phyloP scores from a whole-genome alignment of 2,888 invertebrate genomes.

The Stenichneumon culpator region DNA sequence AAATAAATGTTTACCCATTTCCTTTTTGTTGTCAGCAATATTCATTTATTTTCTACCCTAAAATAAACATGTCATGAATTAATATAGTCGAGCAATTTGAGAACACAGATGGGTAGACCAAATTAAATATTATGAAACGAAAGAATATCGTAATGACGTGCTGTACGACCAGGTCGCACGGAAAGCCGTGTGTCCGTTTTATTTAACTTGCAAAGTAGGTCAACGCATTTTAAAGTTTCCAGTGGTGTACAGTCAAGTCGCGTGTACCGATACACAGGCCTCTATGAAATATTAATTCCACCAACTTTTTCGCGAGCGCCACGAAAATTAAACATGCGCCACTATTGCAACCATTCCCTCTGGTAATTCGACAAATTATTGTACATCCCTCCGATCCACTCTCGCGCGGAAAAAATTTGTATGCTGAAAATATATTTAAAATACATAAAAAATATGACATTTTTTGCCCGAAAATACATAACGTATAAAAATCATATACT shows the following conservation, averaged over 20 bases:
- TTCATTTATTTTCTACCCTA: neutral
- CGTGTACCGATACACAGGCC: slow-evolving; percentile 8
- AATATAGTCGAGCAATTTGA: neutral
- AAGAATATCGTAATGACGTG: neutral
- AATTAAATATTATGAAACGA: neutral
- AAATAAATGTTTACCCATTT: neutral
- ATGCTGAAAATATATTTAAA: too few relatives aligned
- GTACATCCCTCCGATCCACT: neutral
- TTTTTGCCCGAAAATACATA: too few relatives aligned
- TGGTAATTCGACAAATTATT: slow-evolving; percentile 10
- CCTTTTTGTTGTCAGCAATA: neutral
- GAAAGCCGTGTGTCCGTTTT: slow-evolving; percentile 21
- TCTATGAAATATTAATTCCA: slow-evolving; percentile 13
- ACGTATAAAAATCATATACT: too few relatives aligned
- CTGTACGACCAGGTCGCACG: neutral
- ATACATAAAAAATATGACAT: too few relatives aligned
- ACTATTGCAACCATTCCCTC: neutral
- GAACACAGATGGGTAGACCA: neutral
- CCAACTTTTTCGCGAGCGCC: slow-evolving; percentile 4
- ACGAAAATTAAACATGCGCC: slow-evolving; percentile 4
- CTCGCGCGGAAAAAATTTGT: neutral
- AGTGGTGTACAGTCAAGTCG: slow-evolving; percentile 12
- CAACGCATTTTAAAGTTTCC: slow-evolving; percentile 16
- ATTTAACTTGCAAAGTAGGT: slow-evolving; percentile 25
- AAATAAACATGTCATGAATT: neutral